These are phyloP conservation scores for Cerastis rubricosa DNA, from an alignment of 2,888 invertebrate species.

Conservation along the genomic window DNA sequence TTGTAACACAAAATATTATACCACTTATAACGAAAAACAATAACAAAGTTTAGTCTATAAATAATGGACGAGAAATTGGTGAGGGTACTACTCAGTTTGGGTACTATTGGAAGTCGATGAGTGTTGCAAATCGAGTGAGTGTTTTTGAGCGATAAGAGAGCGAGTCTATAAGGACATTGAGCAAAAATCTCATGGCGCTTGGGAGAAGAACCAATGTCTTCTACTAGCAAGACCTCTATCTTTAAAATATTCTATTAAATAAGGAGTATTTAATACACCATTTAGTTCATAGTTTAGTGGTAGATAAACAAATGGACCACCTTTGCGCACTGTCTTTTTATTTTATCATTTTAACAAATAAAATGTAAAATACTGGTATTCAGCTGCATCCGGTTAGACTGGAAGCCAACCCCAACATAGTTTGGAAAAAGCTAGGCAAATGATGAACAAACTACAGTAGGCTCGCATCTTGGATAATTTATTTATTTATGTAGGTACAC, in stretches of 20 bases:
- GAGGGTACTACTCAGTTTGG: conserved; percentile 63
- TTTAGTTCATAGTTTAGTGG: not conserved
- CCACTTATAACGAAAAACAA: conserved; percentile 82
- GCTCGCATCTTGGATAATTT: too few relatives aligned
- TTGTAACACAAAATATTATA: conserved; percentile 77
- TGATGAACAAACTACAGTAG: too few relatives aligned
- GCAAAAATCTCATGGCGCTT: too few relatives aligned
- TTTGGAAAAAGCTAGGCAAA: too few relatives aligned
- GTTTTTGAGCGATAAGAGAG: not conserved
- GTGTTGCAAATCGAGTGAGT: not conserved
- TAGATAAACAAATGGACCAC: not conserved
- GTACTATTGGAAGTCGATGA: conserved; percentile 65
- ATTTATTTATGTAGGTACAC: too few relatives aligned
- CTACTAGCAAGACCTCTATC: too few relatives aligned
- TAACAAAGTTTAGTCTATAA: conserved; percentile 83
- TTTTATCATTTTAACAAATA: too few relatives aligned
- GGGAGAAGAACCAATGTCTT: too few relatives aligned
- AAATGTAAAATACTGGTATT: too few relatives aligned
- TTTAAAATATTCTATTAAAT: not conserved
- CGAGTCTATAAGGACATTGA: not conserved
- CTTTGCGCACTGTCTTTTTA: not conserved
- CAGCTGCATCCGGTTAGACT: too few relatives aligned
- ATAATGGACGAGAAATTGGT: conserved; percentile 81
- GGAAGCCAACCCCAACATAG: too few relatives aligned
- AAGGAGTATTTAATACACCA: not conserved